Conservation (phyloP, 2,113 vertebrate genomes). For the Oriolus oriolus region DNA sequence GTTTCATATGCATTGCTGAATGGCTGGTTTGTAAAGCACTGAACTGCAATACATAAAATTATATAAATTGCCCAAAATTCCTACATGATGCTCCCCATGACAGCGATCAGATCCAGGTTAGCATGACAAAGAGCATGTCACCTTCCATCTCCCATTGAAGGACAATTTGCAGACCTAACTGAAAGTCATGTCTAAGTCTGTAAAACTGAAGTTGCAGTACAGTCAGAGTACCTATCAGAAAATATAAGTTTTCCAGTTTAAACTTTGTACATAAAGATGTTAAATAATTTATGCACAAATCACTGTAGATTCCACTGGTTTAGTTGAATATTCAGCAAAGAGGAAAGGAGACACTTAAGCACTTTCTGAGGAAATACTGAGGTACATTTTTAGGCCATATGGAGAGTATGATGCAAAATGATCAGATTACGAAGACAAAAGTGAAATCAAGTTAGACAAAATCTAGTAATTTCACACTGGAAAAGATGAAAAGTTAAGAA, state of each 20-base stretch:
- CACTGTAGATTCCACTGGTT: neutral
- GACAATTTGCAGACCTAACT: neutral
- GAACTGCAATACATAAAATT: neutral
- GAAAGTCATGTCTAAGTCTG: neutral
- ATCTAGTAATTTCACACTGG: neutral
- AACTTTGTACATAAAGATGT: neutral
- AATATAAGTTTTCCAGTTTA: neutral
- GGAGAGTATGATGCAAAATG: neutral
- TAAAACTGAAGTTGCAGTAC: neutral
- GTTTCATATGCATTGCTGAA: neutral
- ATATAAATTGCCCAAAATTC: neutral
- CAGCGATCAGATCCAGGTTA: neutral
- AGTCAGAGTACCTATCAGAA: neutral
- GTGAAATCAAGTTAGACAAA: neutral
- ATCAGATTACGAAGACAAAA: neutral
- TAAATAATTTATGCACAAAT: neutral
- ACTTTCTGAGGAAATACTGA: neutral
- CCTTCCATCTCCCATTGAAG: neutral
- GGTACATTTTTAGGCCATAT: neutral
- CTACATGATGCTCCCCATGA: neutral
- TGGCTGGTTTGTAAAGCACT: neutral
- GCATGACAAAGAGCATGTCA: neutral
- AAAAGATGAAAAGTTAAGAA: neutral
- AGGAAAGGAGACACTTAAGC: neutral
- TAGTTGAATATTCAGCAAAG: neutral